Evolutionary conservation across 2,888 invertebrate genomes (phyloP).

Genomic region (Troides helena): DNA sequence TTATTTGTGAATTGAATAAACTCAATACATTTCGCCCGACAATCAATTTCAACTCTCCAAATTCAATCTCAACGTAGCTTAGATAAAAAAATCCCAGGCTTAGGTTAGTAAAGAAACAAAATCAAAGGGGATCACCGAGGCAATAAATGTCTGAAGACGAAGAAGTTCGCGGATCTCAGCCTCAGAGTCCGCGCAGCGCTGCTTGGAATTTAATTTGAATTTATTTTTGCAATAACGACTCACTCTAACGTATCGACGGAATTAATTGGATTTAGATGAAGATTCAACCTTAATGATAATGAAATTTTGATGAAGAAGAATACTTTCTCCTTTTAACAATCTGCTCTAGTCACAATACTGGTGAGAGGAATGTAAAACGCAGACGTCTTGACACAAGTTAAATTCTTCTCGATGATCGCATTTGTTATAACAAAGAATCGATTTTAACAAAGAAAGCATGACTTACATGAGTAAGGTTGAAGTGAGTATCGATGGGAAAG

Average conservation of each 20-base stretch:
- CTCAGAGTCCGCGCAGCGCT: constrained; percentile 3
- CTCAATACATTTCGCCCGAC: constrained; percentile 1
- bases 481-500: too few relatives aligned
- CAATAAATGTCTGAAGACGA: constrained; percentile 22
- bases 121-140: constrained; percentile 27
- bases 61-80: constrained; percentile 22
- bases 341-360: too few relatives aligned
- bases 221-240: constrained; percentile 6
- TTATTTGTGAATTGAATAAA: constrained; percentile 6
- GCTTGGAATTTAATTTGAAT: constrained; percentile 21
- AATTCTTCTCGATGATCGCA: too few relatives aligned
- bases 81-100: constrained; percentile 18
- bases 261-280: background rate
- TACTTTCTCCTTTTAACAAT: too few relatives aligned
- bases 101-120: constrained; percentile 27
- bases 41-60: constrained; percentile 18
- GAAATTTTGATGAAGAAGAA: too few relatives aligned
- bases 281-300: too few relatives aligned
- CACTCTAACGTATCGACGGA: background rate
- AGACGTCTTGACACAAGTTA: too few relatives aligned
- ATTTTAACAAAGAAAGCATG: too few relatives aligned
- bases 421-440: too few relatives aligned
- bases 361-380: too few relatives aligned
- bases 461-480: too few relatives aligned
- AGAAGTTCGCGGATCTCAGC: constrained; percentile 18